Conservation (phyloP, 1,140 invertebrate genomes). For the Limonius californicus region DNA sequence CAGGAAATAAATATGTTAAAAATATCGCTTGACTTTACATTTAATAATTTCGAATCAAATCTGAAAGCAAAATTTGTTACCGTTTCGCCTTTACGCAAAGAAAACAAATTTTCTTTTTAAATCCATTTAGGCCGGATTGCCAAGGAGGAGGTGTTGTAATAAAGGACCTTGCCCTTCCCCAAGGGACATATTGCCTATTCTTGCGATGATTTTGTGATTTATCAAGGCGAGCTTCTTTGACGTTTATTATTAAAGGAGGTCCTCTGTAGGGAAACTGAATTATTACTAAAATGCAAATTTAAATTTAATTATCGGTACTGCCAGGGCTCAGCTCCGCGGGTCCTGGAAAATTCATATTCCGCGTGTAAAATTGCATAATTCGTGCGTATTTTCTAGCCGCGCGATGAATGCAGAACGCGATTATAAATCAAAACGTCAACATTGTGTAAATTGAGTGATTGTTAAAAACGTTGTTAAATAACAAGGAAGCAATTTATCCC, state of each 20-base stretch:
- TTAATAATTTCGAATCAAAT: no score
- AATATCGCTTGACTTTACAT: no score
- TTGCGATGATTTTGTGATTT: background rate
- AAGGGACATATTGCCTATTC: no score
- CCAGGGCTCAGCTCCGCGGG: background rate
- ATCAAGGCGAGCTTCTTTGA: background rate
- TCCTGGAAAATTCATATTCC: background rate
- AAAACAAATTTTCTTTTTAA: no score
- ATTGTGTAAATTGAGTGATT: conserved; percentile 30
- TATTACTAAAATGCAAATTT: background rate
- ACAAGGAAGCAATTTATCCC: conserved; percentile 22
- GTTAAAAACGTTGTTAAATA: conserved; percentile 24
- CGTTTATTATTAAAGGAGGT: background rate
- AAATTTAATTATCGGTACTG: background rate
- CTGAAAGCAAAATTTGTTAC: no score
- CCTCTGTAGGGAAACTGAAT: background rate
- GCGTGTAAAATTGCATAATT: background rate
- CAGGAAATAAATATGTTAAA: no score
- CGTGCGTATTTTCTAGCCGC: background rate
- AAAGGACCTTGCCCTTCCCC: no score
- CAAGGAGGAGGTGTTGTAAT: no score
- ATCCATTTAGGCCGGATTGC: no score
- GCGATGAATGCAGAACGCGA: background rate
- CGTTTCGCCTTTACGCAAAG: no score
- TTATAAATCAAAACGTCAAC: conserved; percentile 32